Evolutionary conservation across 2,888 invertebrate species (phyloP).

Genomic region (Phyllotreta striolata): DNA sequence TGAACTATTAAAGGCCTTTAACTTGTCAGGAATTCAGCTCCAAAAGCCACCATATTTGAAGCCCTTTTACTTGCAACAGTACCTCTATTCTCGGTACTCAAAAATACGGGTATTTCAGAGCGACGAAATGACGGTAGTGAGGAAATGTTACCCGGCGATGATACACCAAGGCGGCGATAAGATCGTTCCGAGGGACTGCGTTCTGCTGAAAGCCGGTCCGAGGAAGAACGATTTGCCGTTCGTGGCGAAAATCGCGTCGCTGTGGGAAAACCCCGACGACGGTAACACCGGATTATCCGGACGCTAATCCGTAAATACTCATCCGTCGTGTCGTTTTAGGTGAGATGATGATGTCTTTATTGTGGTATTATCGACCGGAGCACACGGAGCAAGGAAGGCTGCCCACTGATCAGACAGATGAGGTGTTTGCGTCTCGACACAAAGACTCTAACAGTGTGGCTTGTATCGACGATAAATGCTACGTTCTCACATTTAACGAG

Average conservation of each 20-base stretch:
- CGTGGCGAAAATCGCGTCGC: constrained; percentile 91
- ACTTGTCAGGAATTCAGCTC: too few relatives aligned
- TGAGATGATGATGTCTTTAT: constrained; percentile 96
- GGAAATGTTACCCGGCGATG: constrained; percentile 91
- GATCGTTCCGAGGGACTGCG: constrained; percentile 88
- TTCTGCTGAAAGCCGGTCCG: constrained; percentile 85
- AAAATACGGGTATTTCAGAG: too few relatives aligned
- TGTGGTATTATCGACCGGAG: constrained; percentile 98
- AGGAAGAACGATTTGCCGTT: constrained; percentile 88
- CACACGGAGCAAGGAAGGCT: constrained; percentile 91
- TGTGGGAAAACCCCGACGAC: constrained; percentile 95
- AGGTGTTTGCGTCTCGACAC: constrained; percentile 95
- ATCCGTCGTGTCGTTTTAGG: constrained; percentile 65
- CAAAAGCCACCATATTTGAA: too few relatives aligned
- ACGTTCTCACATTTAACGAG: constrained; percentile 94
- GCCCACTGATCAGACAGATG: constrained; percentile 82
- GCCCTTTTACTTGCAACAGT: too few relatives aligned
- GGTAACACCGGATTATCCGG: constrained; percentile 66
- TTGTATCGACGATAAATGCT: constrained; percentile 97
- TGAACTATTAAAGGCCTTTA: too few relatives aligned
- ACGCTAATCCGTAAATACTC: not conserved
- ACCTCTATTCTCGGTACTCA: too few relatives aligned
- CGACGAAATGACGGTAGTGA: constrained; percentile 76
- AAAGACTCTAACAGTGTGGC: constrained; percentile 95
- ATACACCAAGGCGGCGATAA: constrained; percentile 87